Base-by-base conservation (phyloP, 2,888 invertebrate species). In the Melanotus villosus region DNA sequence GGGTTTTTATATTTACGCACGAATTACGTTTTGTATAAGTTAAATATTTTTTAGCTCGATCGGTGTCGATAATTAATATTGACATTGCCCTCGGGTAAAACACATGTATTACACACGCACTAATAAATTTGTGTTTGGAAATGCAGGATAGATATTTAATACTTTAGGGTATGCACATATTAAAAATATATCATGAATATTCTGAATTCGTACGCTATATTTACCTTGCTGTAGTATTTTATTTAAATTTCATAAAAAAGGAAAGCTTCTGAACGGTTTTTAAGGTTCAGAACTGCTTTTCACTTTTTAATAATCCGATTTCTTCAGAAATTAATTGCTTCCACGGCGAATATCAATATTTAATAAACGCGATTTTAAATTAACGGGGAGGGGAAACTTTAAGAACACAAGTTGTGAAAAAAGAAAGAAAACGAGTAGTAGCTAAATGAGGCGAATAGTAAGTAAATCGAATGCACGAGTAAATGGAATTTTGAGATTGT, bases 1-100 rank as follows among this genome's bases (percentile, higher is more conserved):
- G n/a, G n/a, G n/a, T n/a, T n/a, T n/a, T n/a, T n/a, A n/a, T n/a
- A n/a, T n/a, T n/a, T n/a, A n/a, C n/a, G n/a, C n/a, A n/a, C n/a
- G n/a, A n/a, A n/a, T n/a, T n/a, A n/a, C n/a, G n/a, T n/a, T n/a
- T n/a, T n/a, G n/a, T n/a, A n/a, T n/a, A n/a, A n/a, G n/a, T n/a
- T n/a, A n/a, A n/a, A n/a, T n/a, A n/a, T n/a, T n/a, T n/a, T n/a
- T n/a, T n/a, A n/a, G n/a, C n/a, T n/a, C n/a, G n/a, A n/a, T n/a
- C n/a, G n/a, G n/a, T n/a, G n/a, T 43, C 43, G 18, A 43, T 43
- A 43, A 43, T 43, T 43, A 43, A 43, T 43, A 43, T 16, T 43
- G 18, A 43, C 43, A 43, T 16, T 43, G 43, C 43, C 43, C 19
- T 16, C 43, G 43, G 19, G 43, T 19, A 18, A 7, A 19, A 43